Conservation (phyloP, 2,113 vertebrate genomes). For the Entomyzon cyanotis region DNA sequence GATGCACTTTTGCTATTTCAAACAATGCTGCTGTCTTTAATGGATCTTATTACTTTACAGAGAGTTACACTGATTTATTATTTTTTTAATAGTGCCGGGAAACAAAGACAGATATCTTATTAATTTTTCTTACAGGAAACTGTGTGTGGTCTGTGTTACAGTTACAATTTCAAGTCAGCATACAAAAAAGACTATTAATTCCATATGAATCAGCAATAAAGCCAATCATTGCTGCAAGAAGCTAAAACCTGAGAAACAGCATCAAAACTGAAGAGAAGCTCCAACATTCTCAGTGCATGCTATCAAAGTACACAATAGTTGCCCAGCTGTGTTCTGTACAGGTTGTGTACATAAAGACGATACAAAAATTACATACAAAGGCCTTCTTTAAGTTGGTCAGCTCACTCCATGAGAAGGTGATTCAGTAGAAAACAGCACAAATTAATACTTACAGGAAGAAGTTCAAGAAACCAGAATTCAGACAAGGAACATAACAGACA, state of each 20-base stretch:
- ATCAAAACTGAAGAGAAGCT: background rate
- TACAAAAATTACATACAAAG: background rate
- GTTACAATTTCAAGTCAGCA: background rate
- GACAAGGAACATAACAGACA: background rate
- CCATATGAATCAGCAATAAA: background rate
- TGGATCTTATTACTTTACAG: background rate
- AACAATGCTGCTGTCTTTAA: background rate
- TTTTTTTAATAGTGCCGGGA: background rate
- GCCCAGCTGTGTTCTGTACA: background rate
- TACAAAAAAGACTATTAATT: background rate
- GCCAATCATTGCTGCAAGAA: background rate
- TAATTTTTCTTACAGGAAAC: background rate
- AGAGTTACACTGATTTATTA: background rate
- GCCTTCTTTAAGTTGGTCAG: background rate
- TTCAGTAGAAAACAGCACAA: background rate
- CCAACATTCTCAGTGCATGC: background rate
- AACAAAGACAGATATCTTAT: background rate
- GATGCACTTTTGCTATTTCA: background rate
- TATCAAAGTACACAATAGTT: background rate
- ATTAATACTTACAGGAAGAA: background rate
- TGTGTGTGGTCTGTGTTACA: background rate
- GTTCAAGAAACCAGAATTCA: background rate
- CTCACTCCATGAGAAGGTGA: constrained; percentile 5
- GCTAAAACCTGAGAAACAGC: background rate
- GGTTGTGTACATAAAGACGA: background rate